A percentile compares a stretch with the other conserved stretches of the same genome.
These are phyloP conservation scores for Ophraella communa DNA, from an alignment of 2,888 invertebrate genomes.

Conservation along the genomic window DNA sequence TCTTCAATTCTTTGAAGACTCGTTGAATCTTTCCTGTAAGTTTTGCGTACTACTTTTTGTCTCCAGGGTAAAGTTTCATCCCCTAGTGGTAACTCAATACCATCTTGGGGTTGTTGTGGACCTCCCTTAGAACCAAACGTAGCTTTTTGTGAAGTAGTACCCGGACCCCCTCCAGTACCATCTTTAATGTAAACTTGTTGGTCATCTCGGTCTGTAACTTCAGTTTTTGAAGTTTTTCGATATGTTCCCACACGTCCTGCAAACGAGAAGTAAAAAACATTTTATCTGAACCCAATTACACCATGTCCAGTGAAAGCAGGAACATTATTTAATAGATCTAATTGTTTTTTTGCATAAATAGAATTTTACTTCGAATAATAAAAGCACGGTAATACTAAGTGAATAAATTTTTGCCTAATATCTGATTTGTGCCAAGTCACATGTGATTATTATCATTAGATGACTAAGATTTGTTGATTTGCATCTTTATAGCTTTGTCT, in stretches of 20 bases:
- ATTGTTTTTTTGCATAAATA: no score
- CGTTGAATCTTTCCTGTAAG: slow-evolving; percentile 22
- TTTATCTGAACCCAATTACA: not conserved
- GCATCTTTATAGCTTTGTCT: not conserved
- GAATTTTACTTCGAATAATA: no score
- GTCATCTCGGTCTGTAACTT: slow-evolving; percentile 52
- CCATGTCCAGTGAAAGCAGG: no score
- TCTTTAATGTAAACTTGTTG: slow-evolving; percentile 43
- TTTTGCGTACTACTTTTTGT: slow-evolving; percentile 35
- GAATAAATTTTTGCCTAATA: no score
- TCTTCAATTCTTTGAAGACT: slow-evolving; percentile 31
- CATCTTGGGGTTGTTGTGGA: slow-evolving; percentile 53
- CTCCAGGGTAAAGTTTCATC: slow-evolving; percentile 67
- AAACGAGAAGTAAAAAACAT: not conserved
- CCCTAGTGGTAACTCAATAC: slow-evolving; percentile 61
- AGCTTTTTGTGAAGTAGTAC: slow-evolving; percentile 49
- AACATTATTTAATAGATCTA: no score
- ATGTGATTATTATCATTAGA: not conserved
- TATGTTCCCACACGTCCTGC: slow-evolving; percentile 63
- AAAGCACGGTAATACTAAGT: no score
- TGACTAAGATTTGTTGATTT: not conserved
- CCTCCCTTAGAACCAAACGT: slow-evolving; percentile 51
- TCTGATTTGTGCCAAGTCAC: not conserved
- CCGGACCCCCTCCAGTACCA: slow-evolving; percentile 53
- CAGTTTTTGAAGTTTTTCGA: slow-evolving; percentile 58